These are phyloP conservation scores for Melanotus villosus DNA, from an alignment of 2,888 invertebrate species.

Conservation along the genomic window DNA sequence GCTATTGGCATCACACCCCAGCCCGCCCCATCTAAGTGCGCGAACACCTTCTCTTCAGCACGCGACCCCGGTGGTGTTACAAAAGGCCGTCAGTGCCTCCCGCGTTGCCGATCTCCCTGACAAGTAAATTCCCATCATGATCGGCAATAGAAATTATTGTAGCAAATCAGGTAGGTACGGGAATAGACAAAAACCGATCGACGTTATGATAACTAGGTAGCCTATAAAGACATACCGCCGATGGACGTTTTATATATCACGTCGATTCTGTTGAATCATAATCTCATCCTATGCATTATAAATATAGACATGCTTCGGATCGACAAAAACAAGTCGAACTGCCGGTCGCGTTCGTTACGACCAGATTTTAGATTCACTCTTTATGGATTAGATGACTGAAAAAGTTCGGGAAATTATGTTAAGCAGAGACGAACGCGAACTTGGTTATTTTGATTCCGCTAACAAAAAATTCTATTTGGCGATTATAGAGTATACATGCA, in stretches of 20 bases:
- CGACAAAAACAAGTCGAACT: conserved; percentile 43
- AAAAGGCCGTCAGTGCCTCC: conserved; percentile 38
- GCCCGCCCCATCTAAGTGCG: conserved; percentile 57
- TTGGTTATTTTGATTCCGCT: conserved; percentile 20
- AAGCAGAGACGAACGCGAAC: conserved; percentile 13
- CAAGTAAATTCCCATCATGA: conserved; percentile 33
- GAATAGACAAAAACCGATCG: conserved; percentile 32
- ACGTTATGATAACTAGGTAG: conserved; percentile 33
- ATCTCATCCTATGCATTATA: conserved; percentile 45
- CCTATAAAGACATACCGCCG: conserved; percentile 45
- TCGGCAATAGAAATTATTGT: conserved; percentile 28
- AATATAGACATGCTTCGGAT: conserved; percentile 41
- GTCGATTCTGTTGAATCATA: conserved; percentile 42
- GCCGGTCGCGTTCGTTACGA: conserved; percentile 31
- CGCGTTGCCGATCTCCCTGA: conserved; percentile 17
- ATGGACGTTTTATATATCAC: conserved; percentile 36
- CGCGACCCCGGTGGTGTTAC: conserved; percentile 51
- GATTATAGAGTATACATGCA: too few species aligned
- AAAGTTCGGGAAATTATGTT: conserved; percentile 33
- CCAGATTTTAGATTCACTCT: conserved; percentile 37
- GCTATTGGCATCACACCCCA: conserved; percentile 55
- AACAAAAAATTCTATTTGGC: too few species aligned
- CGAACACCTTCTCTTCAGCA: conserved; percentile 54
- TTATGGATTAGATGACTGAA: conserved; percentile 42
- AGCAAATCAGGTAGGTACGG: conserved; percentile 29